Evolutionary conservation across 2,797 vertebrate genomes (phyloP), one percentile per base, ranked within the genome.

Genomic region (Orientallactaga sibirica): DNA sequence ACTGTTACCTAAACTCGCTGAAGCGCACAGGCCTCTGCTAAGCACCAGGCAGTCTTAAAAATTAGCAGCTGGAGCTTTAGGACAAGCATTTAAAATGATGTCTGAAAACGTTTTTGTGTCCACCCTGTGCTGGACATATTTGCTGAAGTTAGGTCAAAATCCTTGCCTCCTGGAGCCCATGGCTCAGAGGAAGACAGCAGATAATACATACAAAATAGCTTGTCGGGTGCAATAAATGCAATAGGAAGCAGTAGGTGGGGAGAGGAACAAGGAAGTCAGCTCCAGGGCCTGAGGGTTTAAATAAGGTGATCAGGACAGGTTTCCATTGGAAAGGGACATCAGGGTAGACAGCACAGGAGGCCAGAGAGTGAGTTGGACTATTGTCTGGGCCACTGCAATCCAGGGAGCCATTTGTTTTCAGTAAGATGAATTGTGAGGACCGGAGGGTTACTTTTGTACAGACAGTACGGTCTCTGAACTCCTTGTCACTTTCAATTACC

Each of bases 401-500:
- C 66, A 70, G 68, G 79, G 70, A 86, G 73, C 33, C 74, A 19
- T 62, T 71, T 3, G 19, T 55, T 95, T 78, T 91, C 43, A 92
- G 88, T 29, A 85, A 85, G 24, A 3, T 1, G 37, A 55, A 64
- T 86, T 73, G 61, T 82, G 79, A 94, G 73, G 71, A 52, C 52
- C 67, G 64, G 43, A 5, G n/a, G 10, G 41, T 94, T 82, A 27
- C 85, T 90, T 91, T 87, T 93, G 41, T 62, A 61, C 29, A 80
- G 90, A 74, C 75, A 77, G 48, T 83, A 25, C n/a, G 19, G 83
- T 37, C 75, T 82, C 86, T 79, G 88, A 93, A 88, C 91, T 94
- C 86, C 90, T 92, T 90, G 96, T 78, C 96, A 90, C 90, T 97
- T 94, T 87, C 68, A 88, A 90, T 93, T 84, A 92, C 81, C 83